A percentile compares a stretch with the other conserved stretches of the same genome.
phyloP scores from a whole-genome alignment of 2,797 vertebrate genomes.

The Pagetopsis macropterus region DNA sequence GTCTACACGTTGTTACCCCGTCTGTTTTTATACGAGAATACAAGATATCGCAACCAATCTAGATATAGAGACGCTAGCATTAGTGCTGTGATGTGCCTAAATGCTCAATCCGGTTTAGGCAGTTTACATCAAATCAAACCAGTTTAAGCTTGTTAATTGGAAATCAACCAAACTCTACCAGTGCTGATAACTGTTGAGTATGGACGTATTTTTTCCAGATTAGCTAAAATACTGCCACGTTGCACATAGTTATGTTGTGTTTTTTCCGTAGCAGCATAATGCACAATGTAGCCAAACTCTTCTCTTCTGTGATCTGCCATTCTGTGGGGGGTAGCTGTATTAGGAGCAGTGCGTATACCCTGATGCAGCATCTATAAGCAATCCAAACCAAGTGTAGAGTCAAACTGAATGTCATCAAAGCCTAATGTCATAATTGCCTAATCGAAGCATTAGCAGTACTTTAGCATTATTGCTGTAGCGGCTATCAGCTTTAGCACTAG shows the following conservation, averaged over 20 bases:
- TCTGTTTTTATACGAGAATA: too few species aligned
- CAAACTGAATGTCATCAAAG: too few species aligned
- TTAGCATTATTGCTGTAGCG: constrained; percentile 18
- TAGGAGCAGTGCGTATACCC: constrained; percentile 31
- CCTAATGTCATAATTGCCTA: not conserved
- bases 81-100: too few species aligned
- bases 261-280: not conserved
- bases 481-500: constrained; percentile 22
- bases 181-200: not conserved
- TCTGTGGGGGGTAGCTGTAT: constrained; percentile 40
- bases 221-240: not conserved
- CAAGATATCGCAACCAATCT: too few species aligned
- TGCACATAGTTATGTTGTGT: not conserved
- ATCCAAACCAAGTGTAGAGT: not conserved
- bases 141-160: too few species aligned
- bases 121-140: too few species aligned
- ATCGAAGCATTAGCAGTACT: constrained; percentile 32
- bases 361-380: constrained; percentile 36
- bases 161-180: not conserved
- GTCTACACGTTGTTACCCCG: too few species aligned
- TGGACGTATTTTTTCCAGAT: too few species aligned
- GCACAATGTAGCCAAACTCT: constrained; percentile 4
- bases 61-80: too few species aligned
- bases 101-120: too few species aligned
- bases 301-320: constrained; percentile 43